Evolutionary conservation across 2,888 invertebrate species (phyloP).

Genomic region (Stenchaetothrips biformis): DNA sequence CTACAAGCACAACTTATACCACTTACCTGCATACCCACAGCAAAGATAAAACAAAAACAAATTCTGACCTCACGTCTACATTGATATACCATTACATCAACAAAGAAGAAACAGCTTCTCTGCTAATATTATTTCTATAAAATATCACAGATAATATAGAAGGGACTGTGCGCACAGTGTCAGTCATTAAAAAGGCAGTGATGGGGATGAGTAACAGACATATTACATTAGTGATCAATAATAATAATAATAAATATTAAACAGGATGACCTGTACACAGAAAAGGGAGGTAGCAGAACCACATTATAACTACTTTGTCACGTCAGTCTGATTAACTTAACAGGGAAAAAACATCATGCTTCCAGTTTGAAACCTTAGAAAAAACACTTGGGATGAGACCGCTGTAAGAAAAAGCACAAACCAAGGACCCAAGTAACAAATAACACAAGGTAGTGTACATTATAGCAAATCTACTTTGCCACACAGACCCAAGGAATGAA

Average conservation of each 20-base stretch:
- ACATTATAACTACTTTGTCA: neutral
- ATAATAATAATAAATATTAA: neutral
- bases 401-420: neutral
- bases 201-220: neutral
- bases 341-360: neutral
- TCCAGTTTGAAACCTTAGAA: neutral
- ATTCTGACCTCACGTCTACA: neutral
- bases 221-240: neutral
- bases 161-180: neutral
- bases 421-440: neutral
- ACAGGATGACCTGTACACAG: too few species aligned
- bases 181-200: conserved; percentile 10
- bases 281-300: too few species aligned
- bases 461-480: conserved; percentile 18
- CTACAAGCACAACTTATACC: neutral
- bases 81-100: neutral
- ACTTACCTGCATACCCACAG: neutral
- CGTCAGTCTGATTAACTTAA: neutral
- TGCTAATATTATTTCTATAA: neutral
- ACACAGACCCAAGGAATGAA: neutral
- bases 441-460: neutral
- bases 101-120: neutral
- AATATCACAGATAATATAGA: conserved; percentile 8
- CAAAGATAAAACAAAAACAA: too few species aligned
- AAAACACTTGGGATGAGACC: neutral